Base-by-base conservation (phyloP, 2,113 vertebrate species). In the Chlorodrepanis virens region DNA sequence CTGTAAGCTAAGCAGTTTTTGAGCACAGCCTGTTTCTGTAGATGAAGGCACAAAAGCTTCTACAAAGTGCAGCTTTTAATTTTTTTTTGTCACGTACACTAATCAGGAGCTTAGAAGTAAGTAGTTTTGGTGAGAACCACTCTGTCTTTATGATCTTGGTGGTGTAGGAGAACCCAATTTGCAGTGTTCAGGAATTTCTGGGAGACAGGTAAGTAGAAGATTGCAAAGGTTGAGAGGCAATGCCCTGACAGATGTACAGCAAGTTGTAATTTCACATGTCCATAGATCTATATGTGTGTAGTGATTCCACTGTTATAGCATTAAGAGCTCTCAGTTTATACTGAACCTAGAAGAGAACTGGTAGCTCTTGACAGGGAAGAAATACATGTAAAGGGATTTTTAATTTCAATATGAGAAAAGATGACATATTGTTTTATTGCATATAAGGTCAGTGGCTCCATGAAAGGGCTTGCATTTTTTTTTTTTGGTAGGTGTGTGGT, bases 1-100 rank as follows among this genome's bases (percentile, higher is more conserved):
- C 85, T 75, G 83, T 95, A 78, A 93, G 65, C 88, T 96, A 94
- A 96, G 96, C 93, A 93, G 56, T 90, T 96, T 96, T 92, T 86
- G 80, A 96, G 93, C 90, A 96, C 94, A 95, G 94, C 83, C 89
- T 96, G 90, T 92, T 96, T 92, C 88, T 93, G 79, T 97, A 94
- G 79, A 75, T 95, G 92, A 89, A 94, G 92, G 92, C 77, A 84
- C 91, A 92, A 68, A 83, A 93, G 56, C 52, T 91, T 90, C 69
- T 86, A 93, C 75, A 56, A 92, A 94, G 64, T 75, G n/a, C 68
- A 83, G 85, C 39, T 93, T 94, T 94, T 57, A 0, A 76, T 9
- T 63, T 52, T 71, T 69, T 83, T 90, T 53, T 54, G 47, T 86
- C 72, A 47, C 49, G 14, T 78, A 57, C 19, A 29, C 40, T 92